Evolutionary conservation across 1,140 invertebrate genomes (phyloP).

Genomic region (Stenopsyche tienmushanensis): DNA sequence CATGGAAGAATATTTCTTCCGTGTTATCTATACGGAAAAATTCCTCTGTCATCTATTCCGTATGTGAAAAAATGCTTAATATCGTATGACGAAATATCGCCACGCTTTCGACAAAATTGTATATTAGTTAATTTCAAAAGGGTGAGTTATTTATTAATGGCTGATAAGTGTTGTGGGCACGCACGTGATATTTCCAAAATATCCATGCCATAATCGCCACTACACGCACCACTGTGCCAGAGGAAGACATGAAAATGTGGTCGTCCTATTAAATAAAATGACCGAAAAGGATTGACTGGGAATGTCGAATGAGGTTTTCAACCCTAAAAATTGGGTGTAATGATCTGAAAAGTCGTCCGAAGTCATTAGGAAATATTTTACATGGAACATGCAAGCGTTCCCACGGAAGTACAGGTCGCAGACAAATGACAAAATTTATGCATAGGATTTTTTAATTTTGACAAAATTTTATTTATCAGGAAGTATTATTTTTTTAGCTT

Average conservation of each 20-base stretch:
- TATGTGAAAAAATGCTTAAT: background rate
- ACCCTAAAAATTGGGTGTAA: no score
- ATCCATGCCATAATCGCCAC: constrained; percentile 1
- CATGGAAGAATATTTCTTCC: constrained; percentile 16
- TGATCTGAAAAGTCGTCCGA: no score
- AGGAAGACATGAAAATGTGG: background rate
- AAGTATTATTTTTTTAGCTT: no score
- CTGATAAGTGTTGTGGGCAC: constrained; percentile 31
- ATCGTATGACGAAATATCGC: constrained; percentile 10
- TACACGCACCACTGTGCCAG: background rate
- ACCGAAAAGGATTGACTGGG: constrained; percentile 2
- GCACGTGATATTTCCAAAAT: constrained; percentile 16
- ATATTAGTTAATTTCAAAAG: constrained; percentile 28
- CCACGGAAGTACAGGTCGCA: no score
- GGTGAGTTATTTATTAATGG: constrained; percentile 29
- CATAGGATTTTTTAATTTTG: no score
- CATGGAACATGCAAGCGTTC: no score
- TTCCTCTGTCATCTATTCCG: constrained; percentile 11
- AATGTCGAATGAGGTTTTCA: no score
- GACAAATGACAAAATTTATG: no score
- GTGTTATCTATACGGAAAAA: constrained; percentile 16
- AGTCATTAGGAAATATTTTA: no score
- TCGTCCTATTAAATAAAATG: background rate
- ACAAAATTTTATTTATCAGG: no score
- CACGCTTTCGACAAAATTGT: constrained; percentile 32